phyloP scores from a whole-genome alignment of 2,113 vertebrate species.

The Sinocyclocheilus anshuiensis region DNA sequence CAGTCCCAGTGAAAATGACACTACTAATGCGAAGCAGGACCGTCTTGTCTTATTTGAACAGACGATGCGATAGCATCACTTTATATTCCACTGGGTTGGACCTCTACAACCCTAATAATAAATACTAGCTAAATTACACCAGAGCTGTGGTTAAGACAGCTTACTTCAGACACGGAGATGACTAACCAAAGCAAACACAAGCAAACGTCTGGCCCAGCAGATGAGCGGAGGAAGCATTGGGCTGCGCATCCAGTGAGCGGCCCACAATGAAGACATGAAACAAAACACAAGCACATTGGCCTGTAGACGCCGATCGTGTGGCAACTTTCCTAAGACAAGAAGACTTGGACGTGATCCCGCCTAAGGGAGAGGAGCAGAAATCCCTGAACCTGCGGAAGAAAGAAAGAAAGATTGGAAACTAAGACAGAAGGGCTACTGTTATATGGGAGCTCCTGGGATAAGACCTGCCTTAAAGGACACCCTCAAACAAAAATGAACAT shows the following conservation, averaged over 20 bases:
- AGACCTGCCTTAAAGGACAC: constrained; percentile 20
- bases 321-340: constrained; percentile 46
- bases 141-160: constrained; percentile 34
- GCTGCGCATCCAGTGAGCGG: constrained; percentile 4
- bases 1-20: constrained; percentile 26
- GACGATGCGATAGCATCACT: constrained; percentile 40
- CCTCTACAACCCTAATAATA: constrained; percentile 37
- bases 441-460: constrained; percentile 21
- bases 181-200: constrained; percentile 37
- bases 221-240: constrained; percentile 47
- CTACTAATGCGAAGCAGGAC: constrained; percentile 37
- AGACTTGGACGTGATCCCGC: constrained; percentile 42
- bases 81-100: constrained; percentile 43
- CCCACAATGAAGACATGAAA: not conserved
- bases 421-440: constrained; percentile 29
- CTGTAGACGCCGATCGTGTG: constrained; percentile 14
- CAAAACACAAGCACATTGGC: constrained; percentile 31
- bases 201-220: constrained; percentile 4
- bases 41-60: constrained; percentile 14
- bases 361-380: constrained; percentile 41
- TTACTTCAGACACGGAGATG: constrained; percentile 7
- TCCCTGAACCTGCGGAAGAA: constrained; percentile 32
- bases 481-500: not conserved
- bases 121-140: constrained; percentile 44
- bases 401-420: not conserved